Evolutionary conservation across 2,888 invertebrate species (phyloP).

Genomic region (Carcina quercana): DNA sequence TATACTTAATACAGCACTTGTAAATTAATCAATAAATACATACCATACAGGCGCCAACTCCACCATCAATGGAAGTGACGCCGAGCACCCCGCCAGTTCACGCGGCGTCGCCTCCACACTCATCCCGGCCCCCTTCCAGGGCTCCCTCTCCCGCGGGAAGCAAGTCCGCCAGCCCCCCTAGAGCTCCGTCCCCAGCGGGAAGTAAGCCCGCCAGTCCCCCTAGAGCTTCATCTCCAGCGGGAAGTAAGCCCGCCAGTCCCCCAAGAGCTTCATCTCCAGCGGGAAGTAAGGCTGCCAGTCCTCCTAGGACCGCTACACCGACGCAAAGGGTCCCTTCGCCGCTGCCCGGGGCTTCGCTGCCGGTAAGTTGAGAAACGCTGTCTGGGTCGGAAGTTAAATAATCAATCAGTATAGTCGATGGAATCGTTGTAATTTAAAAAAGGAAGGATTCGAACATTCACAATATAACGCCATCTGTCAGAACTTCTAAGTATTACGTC

Average conservation of each 20-base stretch:
- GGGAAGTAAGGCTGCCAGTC: neutral
- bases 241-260: conserved; percentile 3
- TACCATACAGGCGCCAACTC: conserved; percentile 29
- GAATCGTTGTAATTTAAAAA: no score
- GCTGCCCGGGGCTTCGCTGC: conserved; percentile 16
- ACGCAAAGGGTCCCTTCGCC: conserved; percentile 29
- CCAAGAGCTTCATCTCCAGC: conserved; percentile 3
- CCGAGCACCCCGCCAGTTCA: conserved; percentile 47
- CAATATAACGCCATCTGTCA: no score
- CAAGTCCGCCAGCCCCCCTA: conserved; percentile 4
- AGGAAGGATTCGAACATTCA: no score
- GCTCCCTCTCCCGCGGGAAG: conserved; percentile 15
- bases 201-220: neutral
- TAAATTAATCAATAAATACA: neutral
- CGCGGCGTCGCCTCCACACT: conserved; percentile 11
- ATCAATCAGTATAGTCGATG: no score
- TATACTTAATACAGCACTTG: neutral
- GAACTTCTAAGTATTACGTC: no score
- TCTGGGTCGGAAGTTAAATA: no score
- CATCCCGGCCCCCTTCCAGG: conserved; percentile 17
- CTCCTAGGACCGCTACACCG: conserved; percentile 10
- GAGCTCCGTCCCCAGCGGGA: conserved; percentile 15
- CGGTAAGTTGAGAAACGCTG: neutral
- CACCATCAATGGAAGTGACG: conserved; percentile 53
- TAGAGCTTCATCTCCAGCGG: conserved; percentile 20